phyloP scores from a whole-genome alignment of 2,888 invertebrate genomes.

The Lithosia quadra region DNA sequence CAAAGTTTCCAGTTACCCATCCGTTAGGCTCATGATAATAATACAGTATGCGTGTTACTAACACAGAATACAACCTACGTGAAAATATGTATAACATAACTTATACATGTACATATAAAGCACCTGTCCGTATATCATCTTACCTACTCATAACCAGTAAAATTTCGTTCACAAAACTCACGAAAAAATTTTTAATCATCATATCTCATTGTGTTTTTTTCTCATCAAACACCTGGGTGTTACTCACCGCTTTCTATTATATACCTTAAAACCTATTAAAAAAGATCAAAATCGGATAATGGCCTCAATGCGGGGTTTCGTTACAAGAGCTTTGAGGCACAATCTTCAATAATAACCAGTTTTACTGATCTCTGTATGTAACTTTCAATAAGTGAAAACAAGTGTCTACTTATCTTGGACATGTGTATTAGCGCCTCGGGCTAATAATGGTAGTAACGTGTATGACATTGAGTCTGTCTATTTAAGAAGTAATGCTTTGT shows the following conservation, averaged over 20 bases:
- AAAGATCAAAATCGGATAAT: slow-evolving; percentile 47
- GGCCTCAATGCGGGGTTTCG: slow-evolving; percentile 38
- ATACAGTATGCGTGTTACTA: neutral
- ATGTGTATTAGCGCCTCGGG: slow-evolving; percentile 54
- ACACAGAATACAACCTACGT: slow-evolving; percentile 4
- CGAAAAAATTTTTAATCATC: slow-evolving; percentile 51
- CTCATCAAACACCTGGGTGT: slow-evolving; percentile 46
- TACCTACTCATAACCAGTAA: slow-evolving; percentile 38
- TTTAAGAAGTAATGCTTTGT: slow-evolving; percentile 62
- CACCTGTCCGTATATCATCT: slow-evolving; percentile 25
- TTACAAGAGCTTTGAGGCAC: slow-evolving; percentile 53
- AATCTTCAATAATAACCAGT: slow-evolving; percentile 63
- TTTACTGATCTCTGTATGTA: slow-evolving; percentile 52
- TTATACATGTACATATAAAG: slow-evolving; percentile 22
- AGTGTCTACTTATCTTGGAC: slow-evolving; percentile 46
- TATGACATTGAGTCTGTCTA: slow-evolving; percentile 56
- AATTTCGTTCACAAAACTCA: slow-evolving; percentile 37
- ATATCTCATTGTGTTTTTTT: slow-evolving; percentile 51
- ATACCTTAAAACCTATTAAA: slow-evolving; percentile 21
- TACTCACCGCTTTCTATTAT: slow-evolving; percentile 16
- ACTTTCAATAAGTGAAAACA: slow-evolving; percentile 37
- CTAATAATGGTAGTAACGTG: slow-evolving; percentile 48
- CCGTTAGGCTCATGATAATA: neutral
- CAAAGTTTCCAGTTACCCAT: no score
- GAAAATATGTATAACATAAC: slow-evolving; percentile 11